A percentile compares a stretch with the other conserved stretches of the same genome.
Evolutionary conservation across 2,797 vertebrate species (phyloP).

Genomic region (Coranthus polyacanthus): DNA sequence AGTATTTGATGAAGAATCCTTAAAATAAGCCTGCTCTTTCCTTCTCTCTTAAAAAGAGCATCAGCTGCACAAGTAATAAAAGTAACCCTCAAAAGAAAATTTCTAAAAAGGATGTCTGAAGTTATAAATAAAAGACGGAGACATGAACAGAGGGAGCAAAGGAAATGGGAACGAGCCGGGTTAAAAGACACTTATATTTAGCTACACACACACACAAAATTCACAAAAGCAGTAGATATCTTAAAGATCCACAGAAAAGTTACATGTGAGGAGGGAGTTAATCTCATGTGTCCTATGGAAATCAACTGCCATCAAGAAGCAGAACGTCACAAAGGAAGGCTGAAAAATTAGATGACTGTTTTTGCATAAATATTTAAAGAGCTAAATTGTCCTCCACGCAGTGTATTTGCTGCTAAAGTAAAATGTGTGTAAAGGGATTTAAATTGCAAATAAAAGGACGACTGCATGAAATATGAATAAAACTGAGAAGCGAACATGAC

Average conservation of each 20-base stretch:
- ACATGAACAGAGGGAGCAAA: constrained; percentile 1
- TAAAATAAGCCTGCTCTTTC: constrained; percentile 3
- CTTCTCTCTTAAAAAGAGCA: constrained; percentile 13
- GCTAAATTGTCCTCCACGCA: constrained; percentile 10
- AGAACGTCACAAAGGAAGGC: constrained; percentile 37
- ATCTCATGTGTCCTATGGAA: constrained; percentile 42
- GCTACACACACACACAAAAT: constrained; percentile 17
- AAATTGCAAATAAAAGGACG: constrained; percentile 4
- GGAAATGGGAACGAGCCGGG: constrained; percentile 21
- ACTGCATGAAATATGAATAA: constrained; percentile 9
- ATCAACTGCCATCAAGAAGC: constrained; percentile 28
- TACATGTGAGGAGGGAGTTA: constrained; percentile 34
- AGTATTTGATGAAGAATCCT: constrained; percentile 5
- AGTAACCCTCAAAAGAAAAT: constrained; percentile 37
- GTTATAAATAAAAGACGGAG: constrained; percentile 35
- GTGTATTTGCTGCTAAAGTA: constrained; percentile 14
- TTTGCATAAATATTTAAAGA: constrained; percentile 42
- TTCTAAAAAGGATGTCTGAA: constrained; percentile 23
- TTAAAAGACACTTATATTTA: constrained; percentile 65
- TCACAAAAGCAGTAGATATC: constrained; percentile 39
- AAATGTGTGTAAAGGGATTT: constrained; percentile 12
- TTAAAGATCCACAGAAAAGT: constrained; percentile 35
- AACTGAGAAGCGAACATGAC: not conserved
- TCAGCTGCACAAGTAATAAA: constrained; percentile 23
- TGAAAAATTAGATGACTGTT: constrained; percentile 18